Evolutionary conservation across 2,888 invertebrate genomes (phyloP), one percentile per base, ranked within the genome.

Genomic region (Euspilapteryx auroguttella): DNA sequence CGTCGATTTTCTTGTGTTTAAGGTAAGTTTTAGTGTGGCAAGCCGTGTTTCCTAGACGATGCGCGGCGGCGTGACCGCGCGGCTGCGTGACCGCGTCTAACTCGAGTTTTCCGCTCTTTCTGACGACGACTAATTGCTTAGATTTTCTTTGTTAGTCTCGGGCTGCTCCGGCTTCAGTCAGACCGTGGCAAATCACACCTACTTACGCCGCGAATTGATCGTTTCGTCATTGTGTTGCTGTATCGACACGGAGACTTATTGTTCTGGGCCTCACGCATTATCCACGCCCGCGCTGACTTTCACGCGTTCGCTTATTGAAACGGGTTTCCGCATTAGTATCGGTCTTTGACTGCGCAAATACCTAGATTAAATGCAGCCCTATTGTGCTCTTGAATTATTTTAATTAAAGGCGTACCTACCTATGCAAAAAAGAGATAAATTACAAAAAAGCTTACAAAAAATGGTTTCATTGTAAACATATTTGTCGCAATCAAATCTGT

Each of bases 81-180:
- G 26, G 12, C 55, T 49, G 50, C 66, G 64, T 71, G 73, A 73
- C 73, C 71, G 71, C 55, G 48, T 50, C 73, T 59, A 75, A 75
- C 59, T 51, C 69, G 63, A 52, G 73, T 75, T 71, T 75, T 73
- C 73, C 73, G 73, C 73, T 73, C 71, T 75, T 75, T 68, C 73
- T 61, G 66, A 61, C 69, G 71, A 61, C 73, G 73, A 71, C 71
- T 75, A 75, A 75, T 75, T 75, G 73, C 73, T 73, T 68, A 69
- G 69, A 71, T 73, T 73, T 75, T 65, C 73, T 71, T 73, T 69
- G 73, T 71, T 73, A 65, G 71, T 71, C 66, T 63, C 68, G 73
- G 65, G 65, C 64, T 58, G 56, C 56, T 56, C 50, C 58, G 62
- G 22, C 21, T 15, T 22, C 47, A 55, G 56, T 51, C 53, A 47